Evolutionary conservation across 2,888 invertebrate genomes (phyloP).

Genomic region (Gisinianus flammeolus): DNA sequence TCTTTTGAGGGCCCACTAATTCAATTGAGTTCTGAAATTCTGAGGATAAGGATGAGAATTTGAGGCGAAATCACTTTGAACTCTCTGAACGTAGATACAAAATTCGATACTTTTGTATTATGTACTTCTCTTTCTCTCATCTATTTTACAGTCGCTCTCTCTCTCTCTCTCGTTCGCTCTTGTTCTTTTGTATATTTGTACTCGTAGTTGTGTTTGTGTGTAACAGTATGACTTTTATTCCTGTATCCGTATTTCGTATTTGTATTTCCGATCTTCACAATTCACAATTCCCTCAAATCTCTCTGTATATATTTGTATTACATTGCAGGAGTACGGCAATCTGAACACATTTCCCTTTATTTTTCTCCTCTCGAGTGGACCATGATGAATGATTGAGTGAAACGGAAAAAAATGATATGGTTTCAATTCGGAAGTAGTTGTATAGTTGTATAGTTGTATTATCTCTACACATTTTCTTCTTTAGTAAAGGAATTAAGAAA

Average conservation of each 20-base stretch:
- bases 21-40: slow-evolving; percentile 25
- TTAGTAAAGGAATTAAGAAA: no score
- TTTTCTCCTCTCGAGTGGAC: not conserved
- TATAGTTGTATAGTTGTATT: no score
- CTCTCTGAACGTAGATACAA: no score
- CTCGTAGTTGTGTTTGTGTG: no score
- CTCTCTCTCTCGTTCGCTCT: not conserved
- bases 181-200: no score
- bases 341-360: not conserved
- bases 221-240: no score
- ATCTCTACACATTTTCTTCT: no score
- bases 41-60: not conserved
- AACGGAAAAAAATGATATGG: no score
- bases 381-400: no score
- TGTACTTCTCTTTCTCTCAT: not conserved
- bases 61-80: slow-evolving; percentile 4
- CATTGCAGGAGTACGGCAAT: not conserved
- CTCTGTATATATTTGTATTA: not conserved
- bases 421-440: no score
- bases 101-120: slow-evolving; percentile 12
- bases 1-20: slow-evolving; percentile 30
- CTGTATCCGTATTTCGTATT: no score
- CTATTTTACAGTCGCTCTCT: not conserved
- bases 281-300: not conserved
- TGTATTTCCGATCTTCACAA: not conserved